Conservation (phyloP, 2,797 vertebrate genomes). For the Huso huso region DNA sequence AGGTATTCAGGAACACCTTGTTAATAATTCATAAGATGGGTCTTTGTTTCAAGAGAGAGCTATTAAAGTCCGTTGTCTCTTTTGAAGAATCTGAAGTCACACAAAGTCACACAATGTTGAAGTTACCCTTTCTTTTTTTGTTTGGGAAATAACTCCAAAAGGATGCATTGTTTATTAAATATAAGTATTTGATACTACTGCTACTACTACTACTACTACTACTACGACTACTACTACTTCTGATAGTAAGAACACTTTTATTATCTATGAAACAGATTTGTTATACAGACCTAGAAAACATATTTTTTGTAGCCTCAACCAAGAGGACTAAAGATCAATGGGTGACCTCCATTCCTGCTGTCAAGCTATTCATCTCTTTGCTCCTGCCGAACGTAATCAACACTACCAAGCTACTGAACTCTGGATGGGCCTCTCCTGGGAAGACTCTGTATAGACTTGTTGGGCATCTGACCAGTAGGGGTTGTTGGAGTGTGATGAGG, state of each 20-base stretch:
- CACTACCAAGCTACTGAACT: no score
- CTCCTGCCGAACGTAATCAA: no score
- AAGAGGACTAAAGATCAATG: no score
- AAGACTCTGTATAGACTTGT: no score
- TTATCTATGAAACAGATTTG: constrained; percentile 50
- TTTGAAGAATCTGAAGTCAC: neutral
- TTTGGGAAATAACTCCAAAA: neutral
- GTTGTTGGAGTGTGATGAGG: no score
- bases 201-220: constrained; percentile 13
- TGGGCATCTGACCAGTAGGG: no score
- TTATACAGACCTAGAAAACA: constrained; percentile 2
- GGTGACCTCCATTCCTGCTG: no score
- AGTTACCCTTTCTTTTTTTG: neutral
- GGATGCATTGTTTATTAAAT: constrained; percentile 15
- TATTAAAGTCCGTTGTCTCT: constrained; percentile 7
- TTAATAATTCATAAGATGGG: constrained; percentile 7
- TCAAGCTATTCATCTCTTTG: no score
- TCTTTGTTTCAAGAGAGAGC: constrained; percentile 7
- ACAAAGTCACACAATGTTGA: neutral
- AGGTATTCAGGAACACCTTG: constrained; percentile 2
- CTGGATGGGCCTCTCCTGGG: no score
- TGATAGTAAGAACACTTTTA: constrained; percentile 12
- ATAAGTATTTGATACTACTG: constrained; percentile 10
- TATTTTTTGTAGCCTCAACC: no score
- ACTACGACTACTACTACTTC: constrained; percentile 9